Evolutionary conservation across 2,113 vertebrate species (phyloP).

Genomic region (Ctenodactylus gundi): DNA sequence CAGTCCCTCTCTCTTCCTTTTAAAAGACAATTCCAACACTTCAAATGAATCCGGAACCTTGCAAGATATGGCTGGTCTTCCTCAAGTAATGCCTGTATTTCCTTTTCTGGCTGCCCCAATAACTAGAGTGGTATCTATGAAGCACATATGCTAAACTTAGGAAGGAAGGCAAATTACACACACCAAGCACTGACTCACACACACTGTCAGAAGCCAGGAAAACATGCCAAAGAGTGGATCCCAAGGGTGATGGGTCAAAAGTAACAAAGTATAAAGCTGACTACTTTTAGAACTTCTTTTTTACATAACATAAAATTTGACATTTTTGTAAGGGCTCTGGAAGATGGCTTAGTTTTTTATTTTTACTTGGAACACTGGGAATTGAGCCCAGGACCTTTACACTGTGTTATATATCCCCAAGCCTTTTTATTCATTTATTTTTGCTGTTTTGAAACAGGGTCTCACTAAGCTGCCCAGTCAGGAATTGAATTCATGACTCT

Average conservation of each 20-base stretch:
- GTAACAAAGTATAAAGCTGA: background rate
- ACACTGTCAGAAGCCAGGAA: background rate
- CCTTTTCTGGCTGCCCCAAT: background rate
- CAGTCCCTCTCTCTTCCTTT: rapidly evolving
- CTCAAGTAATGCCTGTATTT: background rate
- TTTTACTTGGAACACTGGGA: background rate
- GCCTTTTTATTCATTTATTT: too few species aligned
- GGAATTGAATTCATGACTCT: too few species aligned
- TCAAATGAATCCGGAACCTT: background rate
- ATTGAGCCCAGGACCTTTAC: too few species aligned
- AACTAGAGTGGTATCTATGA: background rate
- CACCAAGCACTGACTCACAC: background rate
- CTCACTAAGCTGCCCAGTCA: too few species aligned
- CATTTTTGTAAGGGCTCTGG: background rate
- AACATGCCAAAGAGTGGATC: background rate
- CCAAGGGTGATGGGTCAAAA: background rate
- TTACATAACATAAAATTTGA: background rate
- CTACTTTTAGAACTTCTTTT: background rate
- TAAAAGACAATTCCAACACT: background rate
- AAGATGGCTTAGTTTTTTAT: background rate
- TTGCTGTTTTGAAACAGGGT: too few species aligned
- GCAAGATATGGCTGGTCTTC: background rate
- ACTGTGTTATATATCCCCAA: too few species aligned
- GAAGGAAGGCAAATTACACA: background rate
- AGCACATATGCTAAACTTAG: background rate